Evolutionary conservation across 2,113 vertebrate genomes (phyloP), one percentile per base, ranked within the genome.

Genomic region (Podarcis cretensis): DNA sequence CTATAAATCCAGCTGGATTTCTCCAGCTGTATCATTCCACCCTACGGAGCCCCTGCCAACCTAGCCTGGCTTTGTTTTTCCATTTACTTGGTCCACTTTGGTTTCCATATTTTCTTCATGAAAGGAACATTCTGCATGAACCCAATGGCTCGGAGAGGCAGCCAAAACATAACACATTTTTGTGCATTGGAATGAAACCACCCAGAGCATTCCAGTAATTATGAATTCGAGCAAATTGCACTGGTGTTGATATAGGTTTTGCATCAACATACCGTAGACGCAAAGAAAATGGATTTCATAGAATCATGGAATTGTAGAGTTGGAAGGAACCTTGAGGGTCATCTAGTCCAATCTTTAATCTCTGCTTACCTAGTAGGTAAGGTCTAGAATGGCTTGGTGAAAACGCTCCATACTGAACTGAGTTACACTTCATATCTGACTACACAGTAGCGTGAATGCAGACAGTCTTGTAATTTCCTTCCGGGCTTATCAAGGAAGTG

Each of bases 1-100:
- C 91, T 95, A 78, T 94, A 94, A 95, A 95, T 95, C 95, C 94
- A 94, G 90, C 89, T 94, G 87, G 86, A 81, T 92, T 85, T 35
- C 14, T 87, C 88, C n/a, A 54, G 8, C 14, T 25, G 2, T 59
- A 90, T 75, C 78, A 16, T 5, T 1, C 71, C 83, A 1, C 90
- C 21, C 21, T 37, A 89, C 82, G 94, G 91, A 92, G 89, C 35
- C 68, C 59, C 59, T 90, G 59, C 90, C 89, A 89, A 35, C 3
- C 32, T 75, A 74, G 32, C 37, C 57, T 35, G 63, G n/a, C 68
- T 86, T 81, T 81, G 69, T 57, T 71, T 80, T 81, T 93, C 75
- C 88, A 84, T 86, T 32, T 37, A 27, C 1, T 5, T 68, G 30
- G n/a, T 81, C 8, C 76, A 37, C 27, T 85, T 87, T 32, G 35